Conservation (phyloP, 2,797 vertebrate genomes). For the Enteromius radiatus region DNA sequence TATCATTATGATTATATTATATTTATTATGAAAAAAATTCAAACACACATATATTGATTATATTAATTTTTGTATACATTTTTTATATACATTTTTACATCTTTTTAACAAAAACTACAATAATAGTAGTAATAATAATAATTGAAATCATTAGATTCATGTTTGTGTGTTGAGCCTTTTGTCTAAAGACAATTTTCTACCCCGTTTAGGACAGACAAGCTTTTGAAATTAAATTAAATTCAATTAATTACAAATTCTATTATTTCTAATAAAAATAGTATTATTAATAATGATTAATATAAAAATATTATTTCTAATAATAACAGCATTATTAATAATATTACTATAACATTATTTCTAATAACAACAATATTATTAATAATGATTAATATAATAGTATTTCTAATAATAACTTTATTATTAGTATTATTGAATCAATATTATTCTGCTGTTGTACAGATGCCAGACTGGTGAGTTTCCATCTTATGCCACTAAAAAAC, state of each 20-base stretch:
- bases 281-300: too few species aligned
- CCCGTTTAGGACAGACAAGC: background rate
- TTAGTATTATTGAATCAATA: background rate
- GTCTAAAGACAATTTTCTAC: background rate
- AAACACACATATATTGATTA: too few species aligned
- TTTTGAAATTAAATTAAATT: background rate
- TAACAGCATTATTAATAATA: too few species aligned
- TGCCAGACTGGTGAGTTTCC: background rate
- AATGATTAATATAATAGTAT: too few species aligned
- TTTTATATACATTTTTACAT: too few species aligned
- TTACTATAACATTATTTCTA: too few species aligned
- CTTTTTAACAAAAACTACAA: background rate
- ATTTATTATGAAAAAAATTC: too few species aligned
- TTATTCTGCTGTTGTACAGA: conserved; percentile 12
- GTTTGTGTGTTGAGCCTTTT: background rate
- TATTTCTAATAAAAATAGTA: too few species aligned
- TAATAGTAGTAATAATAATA: background rate
- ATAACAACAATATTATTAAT: too few species aligned
- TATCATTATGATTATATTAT: too few species aligned
- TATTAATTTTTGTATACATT: too few species aligned
- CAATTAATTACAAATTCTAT: background rate
- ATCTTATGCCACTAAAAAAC: background rate
- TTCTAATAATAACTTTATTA: background rate
- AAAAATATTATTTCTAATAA: too few species aligned
- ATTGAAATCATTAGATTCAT: background rate